Evolutionary conservation across 2,113 vertebrate genomes (phyloP).

Genomic region (Nicator chloris): DNA sequence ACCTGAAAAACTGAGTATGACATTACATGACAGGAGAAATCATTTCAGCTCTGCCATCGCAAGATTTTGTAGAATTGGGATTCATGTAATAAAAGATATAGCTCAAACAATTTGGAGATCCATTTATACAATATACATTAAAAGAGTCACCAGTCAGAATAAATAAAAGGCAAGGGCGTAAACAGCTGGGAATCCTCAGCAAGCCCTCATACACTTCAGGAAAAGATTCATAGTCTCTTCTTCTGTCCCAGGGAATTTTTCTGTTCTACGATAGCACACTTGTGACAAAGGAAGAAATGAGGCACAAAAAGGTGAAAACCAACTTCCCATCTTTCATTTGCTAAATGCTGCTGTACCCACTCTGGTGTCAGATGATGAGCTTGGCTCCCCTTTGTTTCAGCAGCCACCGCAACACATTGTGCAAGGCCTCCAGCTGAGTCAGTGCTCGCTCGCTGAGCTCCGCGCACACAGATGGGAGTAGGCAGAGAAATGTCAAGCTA

Average conservation of each 20-base stretch:
- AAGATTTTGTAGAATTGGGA: not conserved
- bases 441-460: not conserved
- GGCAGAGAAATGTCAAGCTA: constrained; percentile 58
- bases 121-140: not conserved
- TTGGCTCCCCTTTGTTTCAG: constrained; percentile 20
- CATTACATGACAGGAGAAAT: not conserved
- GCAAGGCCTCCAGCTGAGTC: constrained; percentile 31
- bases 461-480: not conserved
- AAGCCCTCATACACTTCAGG: not conserved
- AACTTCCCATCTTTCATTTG: not conserved
- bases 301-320: not conserved
- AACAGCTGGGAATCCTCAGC: not conserved
- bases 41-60: not conserved
- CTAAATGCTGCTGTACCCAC: not conserved
- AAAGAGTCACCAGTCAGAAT: not conserved
- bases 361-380: not conserved
- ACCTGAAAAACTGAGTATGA: constrained; percentile 4
- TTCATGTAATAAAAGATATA: not conserved
- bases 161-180: not conserved
- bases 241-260: not conserved
- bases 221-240: not conserved
- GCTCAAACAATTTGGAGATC: not conserved
- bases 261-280: not conserved
- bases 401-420: not conserved
- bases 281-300: not conserved